These are phyloP conservation scores for Stichodactyla mertensii DNA, from an alignment of 64 coral and sea anemone genomes.

Conservation along the genomic window DNA sequence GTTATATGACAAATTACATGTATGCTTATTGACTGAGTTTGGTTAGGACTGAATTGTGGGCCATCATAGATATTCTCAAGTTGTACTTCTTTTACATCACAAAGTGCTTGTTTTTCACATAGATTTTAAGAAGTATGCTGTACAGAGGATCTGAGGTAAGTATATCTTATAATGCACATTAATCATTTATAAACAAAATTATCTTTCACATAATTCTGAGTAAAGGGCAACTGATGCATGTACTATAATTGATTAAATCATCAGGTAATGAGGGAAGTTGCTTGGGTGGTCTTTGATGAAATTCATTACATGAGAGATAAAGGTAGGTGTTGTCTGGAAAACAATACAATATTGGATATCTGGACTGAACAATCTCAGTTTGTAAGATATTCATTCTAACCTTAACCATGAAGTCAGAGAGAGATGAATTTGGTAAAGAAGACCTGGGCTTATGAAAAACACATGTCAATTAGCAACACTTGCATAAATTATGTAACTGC, in stretches of 20 bases:
- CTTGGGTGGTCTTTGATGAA: slow-evolving; percentile 99
- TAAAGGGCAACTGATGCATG: not conserved
- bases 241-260: not conserved
- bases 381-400: too few relatives aligned
- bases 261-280: slow-evolving; percentile 97
- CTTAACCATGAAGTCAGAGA: too few relatives aligned
- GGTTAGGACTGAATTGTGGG: too few relatives aligned
- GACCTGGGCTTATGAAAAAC: too few relatives aligned
- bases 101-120: slow-evolving; percentile 11
- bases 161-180: not conserved
- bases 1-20: too few relatives aligned
- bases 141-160: slow-evolving; percentile 98
- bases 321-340: slow-evolving; percentile 39
- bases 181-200: not conserved
- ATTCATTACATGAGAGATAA: slow-evolving; percentile 99
- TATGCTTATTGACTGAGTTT: too few relatives aligned
- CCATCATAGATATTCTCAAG: too few relatives aligned
- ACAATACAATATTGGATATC: too few relatives aligned
- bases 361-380: too few relatives aligned
- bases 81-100: not conserved
- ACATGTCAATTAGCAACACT: too few relatives aligned
- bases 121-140: slow-evolving; percentile 99
- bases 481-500: too few relatives aligned
- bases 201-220: not conserved
- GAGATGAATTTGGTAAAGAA: too few relatives aligned